Base-by-base conservation (phyloP, 2,797 vertebrate genomes). In the Sebastes minor region DNA sequence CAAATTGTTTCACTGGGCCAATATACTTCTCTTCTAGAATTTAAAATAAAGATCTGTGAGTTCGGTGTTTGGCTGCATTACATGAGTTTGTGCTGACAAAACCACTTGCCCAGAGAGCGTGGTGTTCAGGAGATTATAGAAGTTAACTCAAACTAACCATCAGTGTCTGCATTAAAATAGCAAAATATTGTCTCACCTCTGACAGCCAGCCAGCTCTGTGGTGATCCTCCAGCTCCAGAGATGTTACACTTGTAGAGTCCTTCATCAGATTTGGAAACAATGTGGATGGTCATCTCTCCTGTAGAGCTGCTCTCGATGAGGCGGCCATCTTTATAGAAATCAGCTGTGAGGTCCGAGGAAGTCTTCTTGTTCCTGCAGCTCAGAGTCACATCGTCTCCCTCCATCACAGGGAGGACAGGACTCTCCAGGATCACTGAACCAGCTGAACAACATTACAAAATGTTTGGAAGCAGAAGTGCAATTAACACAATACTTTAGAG, bases 371-470 rank as follows among this genome's bases (percentile, higher is more conserved):
- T 42, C 0, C 38, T 42, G 38, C 38, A 42, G 38, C 13, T 42
- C 5, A 42, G 38, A 42, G 38, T 42, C 38, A 6, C 13, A 42
- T 42, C 5, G 13, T 42, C 13, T 42, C 38, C 38, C 13, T 20
- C 56, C n/a, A 8, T 0, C 0, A 87, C 72, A 0, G 86, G 75
- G 4, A 0, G 9, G 0, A 12, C 80, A 0, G 89, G 86, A 77
- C 42, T 71, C 73, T 84, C 12, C 70, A 88, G 62, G 33, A 87
- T 56, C 73, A 87, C 89, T n/a, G 5, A 1, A 6, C 20, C 62
- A 8, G 0, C 82, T 82, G 72, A 14, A 59, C 1, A 30, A 75
- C 23, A 62, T 59, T 14, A 63, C 2, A 22, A 55, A 0, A 25
- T 57, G 32, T 56, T 56, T 8, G 56, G 14, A 13, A 56, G 32